Conservation (phyloP, 2,888 invertebrate genomes). For the Gisinianus flammeolus region DNA sequence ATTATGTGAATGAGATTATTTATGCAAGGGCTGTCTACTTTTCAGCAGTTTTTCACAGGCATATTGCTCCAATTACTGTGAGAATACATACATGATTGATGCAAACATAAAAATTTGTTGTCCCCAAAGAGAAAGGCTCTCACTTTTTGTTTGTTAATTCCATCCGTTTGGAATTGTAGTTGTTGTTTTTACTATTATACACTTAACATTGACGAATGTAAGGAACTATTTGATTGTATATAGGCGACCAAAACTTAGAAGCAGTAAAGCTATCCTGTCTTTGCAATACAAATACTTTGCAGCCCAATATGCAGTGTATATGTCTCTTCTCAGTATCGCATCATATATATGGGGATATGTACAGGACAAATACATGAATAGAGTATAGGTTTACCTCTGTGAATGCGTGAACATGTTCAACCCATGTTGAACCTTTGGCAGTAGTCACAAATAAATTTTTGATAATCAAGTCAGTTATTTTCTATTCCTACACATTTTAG, state of each 20-base stretch:
- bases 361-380: no score
- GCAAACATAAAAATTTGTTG: neutral
- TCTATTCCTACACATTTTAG: neutral
- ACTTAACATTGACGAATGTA: no score
- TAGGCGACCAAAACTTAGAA: no score
- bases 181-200: neutral
- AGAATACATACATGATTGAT: neutral
- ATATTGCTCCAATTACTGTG: neutral
- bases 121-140: neutral
- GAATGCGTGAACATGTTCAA: no score
- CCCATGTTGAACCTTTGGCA: no score
- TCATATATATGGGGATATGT: no score
- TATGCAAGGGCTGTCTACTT: neutral
- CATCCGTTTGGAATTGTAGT: neutral
- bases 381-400: no score
- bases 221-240: no score
- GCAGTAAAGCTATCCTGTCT: no score
- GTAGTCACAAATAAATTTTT: neutral
- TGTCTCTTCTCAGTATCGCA: no score
- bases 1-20: conserved; percentile 7
- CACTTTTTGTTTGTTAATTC: neutral
- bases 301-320: no score
- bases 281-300: no score
- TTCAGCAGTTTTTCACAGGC: neutral
- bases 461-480: neutral